phyloP scores from a whole-genome alignment of 64 coral and sea anemone genomes.

The Exaiptasia diaphana region DNA sequence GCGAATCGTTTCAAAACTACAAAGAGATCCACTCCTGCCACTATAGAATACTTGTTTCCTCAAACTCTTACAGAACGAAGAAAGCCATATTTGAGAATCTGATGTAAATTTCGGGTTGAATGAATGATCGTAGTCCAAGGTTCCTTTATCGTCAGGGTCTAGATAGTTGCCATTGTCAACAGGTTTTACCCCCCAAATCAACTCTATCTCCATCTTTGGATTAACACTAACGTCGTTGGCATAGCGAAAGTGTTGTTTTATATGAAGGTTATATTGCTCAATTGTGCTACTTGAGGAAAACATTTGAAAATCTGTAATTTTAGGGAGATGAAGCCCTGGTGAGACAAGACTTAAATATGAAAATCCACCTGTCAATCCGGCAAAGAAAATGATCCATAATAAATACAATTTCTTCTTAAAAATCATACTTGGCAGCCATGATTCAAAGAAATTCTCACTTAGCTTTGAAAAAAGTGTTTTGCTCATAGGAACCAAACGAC shows the following conservation, averaged over 20 bases:
- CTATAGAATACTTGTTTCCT: slow-evolving; percentile 44
- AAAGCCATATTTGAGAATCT: slow-evolving; percentile 55
- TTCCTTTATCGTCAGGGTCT: slow-evolving; percentile 70
- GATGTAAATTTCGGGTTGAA: slow-evolving; percentile 65
- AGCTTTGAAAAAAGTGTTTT: slow-evolving; percentile 31
- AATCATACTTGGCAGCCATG: slow-evolving; percentile 63
- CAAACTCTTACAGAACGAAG: slow-evolving; percentile 52
- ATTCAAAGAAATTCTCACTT: slow-evolving; percentile 34
- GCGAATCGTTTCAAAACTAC: background rate
- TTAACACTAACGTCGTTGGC: background rate
- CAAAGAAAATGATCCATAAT: slow-evolving; percentile 64
- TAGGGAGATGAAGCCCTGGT: slow-evolving; percentile 65
- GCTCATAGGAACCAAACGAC: slow-evolving; percentile 32
- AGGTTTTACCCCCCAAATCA: slow-evolving; percentile 77
- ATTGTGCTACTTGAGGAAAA: slow-evolving; percentile 67
- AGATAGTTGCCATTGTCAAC: slow-evolving; percentile 82
- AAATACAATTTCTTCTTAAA: slow-evolving; percentile 57
- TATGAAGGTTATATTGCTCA: slow-evolving; percentile 67
- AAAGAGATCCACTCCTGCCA: background rate
- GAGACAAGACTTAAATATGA: slow-evolving; percentile 66
- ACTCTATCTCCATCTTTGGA: background rate
- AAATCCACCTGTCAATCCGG: slow-evolving; percentile 64
- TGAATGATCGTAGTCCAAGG: slow-evolving; percentile 44
- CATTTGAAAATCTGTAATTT: slow-evolving; percentile 74
- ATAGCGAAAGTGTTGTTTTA: slow-evolving; percentile 77